Percentiles rank a stretch among this genome's conserved stretches.
Conservation (phyloP, 2,888 invertebrate genomes). For the Euzophera pinguis region DNA sequence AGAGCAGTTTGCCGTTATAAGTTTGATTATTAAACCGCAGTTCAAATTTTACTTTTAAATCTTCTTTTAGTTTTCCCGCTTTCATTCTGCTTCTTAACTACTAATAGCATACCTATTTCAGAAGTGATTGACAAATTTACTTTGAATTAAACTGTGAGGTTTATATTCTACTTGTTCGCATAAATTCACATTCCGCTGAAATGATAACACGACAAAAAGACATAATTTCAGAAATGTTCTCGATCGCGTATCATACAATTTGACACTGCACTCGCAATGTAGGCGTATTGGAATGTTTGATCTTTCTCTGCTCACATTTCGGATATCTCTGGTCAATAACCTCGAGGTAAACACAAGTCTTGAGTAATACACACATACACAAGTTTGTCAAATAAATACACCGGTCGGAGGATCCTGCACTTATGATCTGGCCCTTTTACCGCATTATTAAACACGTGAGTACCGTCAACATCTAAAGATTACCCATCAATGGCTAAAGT, state of each 20-base stretch:
- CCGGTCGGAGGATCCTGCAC: background rate
- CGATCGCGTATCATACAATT: background rate
- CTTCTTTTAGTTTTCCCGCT: no score
- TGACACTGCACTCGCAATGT: background rate
- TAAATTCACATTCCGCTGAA: background rate
- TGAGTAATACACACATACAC: background rate
- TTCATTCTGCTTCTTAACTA: no score
- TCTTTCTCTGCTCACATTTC: slow-evolving; percentile 4
- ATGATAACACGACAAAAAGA: background rate
- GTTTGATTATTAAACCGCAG: no score
- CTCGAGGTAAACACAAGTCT: slow-evolving; percentile 1
- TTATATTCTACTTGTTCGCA: no score
- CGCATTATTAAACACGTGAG: slow-evolving; percentile 2
- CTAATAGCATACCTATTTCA: no score
- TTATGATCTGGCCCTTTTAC: slow-evolving; percentile 3
- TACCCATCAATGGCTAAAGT: background rate
- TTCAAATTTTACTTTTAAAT: no score
- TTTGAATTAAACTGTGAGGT: no score
- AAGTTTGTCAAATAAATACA: slow-evolving; percentile 1
- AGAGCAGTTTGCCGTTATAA: no score
- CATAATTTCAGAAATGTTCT: background rate
- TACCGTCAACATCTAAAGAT: slow-evolving; percentile 1
- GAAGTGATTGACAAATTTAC: no score
- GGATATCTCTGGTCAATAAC: slow-evolving; percentile 3
- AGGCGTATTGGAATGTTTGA: slow-evolving; percentile 3